These are phyloP conservation scores for Naja naja DNA, from an alignment of 2,113 vertebrate genomes.

Conservation along the genomic window DNA sequence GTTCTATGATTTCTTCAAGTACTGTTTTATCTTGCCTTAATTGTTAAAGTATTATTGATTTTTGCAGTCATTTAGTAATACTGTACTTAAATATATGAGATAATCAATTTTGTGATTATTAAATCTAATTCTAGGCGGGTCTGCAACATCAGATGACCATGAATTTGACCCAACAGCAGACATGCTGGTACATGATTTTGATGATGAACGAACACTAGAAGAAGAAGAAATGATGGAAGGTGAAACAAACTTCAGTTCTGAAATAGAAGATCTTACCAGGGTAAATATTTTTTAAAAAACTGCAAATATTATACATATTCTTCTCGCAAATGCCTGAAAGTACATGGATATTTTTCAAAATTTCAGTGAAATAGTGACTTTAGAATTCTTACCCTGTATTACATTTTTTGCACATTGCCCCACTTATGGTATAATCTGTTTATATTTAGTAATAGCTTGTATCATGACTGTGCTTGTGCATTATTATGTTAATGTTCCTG, in stretches of 20 bases:
- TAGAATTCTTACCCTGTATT: neutral
- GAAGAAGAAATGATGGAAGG: conserved; percentile 96
- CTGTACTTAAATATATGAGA: neutral
- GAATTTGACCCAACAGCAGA: conserved; percentile 97
- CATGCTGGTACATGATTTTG: conserved; percentile 98
- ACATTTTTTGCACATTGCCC: neutral
- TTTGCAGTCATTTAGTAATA: neutral
- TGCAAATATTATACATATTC: neutral
- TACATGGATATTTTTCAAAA: neutral
- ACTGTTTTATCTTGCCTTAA: neutral
- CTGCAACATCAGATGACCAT: conserved; percentile 88
- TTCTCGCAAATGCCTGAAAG: neutral
- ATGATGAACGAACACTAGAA: conserved; percentile 95
- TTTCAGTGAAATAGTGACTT: neutral
- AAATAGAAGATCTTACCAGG: conserved; percentile 94
- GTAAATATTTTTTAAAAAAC: conserved; percentile 61
- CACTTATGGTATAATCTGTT: neutral
- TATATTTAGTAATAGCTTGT: neutral
- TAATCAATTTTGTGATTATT: conserved; percentile 44
- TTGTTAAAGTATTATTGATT: neutral
- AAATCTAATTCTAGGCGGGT: conserved; percentile 75
- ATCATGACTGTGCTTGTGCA: neutral
- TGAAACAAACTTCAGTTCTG: conserved; percentile 87
- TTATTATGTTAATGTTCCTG: neutral
- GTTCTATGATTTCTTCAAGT: neutral